Evolutionary conservation across 1,140 invertebrate species (phyloP).

Genomic region (Amphibalanus amphitrite): DNA sequence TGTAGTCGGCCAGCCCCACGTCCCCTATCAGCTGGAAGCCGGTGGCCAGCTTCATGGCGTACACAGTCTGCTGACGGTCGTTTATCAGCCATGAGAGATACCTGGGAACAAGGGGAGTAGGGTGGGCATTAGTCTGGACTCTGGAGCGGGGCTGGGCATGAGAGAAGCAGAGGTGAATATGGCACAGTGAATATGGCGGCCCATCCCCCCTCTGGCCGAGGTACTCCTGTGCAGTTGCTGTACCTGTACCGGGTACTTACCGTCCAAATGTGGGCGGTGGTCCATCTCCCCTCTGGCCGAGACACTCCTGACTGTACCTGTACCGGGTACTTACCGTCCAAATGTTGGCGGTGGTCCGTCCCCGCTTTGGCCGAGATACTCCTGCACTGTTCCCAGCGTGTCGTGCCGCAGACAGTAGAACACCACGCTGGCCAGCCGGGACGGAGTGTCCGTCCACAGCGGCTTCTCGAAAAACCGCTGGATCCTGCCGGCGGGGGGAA

Average conservation of each 20-base stretch:
- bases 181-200: too few relatives aligned
- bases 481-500: conserved; percentile 12
- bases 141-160: too few relatives aligned
- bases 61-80: conserved; percentile 15
- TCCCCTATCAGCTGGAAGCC: conserved; percentile 23
- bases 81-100: conserved; percentile 19
- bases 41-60: conserved; percentile 22
- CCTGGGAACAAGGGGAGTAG: not conserved
- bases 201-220: too few relatives aligned
- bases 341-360: not conserved
- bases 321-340: not conserved
- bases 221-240: too few relatives aligned
- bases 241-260: not conserved
- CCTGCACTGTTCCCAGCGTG: conserved; percentile 14
- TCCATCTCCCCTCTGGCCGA: too few relatives aligned
- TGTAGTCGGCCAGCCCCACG: conserved; percentile 21
- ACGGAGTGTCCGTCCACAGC: conserved; percentile 15
- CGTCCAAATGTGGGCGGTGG: not conserved
- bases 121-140: too few relatives aligned
- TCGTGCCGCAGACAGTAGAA: conserved; percentile 20
- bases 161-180: too few relatives aligned
- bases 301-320: too few relatives aligned
- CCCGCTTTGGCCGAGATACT: conserved; percentile 14
- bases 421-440: conserved; percentile 22
- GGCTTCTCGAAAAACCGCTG: conserved; percentile 21